Conservation (phyloP, 2,888 invertebrate species). For the Lycophotia porphyrea region DNA sequence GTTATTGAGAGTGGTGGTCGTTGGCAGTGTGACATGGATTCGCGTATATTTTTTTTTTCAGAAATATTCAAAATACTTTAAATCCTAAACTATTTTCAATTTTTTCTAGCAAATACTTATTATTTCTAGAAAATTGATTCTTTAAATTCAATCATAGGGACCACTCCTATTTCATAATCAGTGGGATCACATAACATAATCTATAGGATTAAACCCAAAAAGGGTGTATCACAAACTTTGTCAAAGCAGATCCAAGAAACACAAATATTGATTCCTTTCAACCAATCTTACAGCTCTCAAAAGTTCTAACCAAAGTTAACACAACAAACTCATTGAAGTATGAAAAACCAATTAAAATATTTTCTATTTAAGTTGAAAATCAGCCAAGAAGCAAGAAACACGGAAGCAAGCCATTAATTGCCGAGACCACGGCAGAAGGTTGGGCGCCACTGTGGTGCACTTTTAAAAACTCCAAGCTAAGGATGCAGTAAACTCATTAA, state of each 20-base stretch:
- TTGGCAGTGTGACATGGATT: neutral
- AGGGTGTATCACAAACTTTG: conserved; percentile 41
- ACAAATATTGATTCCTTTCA: conserved; percentile 57
- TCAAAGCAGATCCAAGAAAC: conserved; percentile 53
- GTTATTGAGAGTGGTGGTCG: conserved; percentile 69
- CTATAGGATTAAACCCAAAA: conserved; percentile 26
- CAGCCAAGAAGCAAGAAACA: conserved; percentile 65
- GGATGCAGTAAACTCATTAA: conserved; percentile 88
- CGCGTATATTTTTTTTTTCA: no score
- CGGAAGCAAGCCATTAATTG: conserved; percentile 80
- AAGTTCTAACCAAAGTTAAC: conserved; percentile 61
- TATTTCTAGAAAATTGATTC: neutral
- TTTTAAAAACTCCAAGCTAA: conserved; percentile 83
- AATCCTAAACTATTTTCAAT: neutral
- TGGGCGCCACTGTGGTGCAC: conserved; percentile 78
- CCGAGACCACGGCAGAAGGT: conserved; percentile 76
- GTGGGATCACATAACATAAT: conserved; percentile 20
- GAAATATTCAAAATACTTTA: neutral
- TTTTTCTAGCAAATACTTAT: neutral
- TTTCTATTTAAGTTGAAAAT: conserved; percentile 68
- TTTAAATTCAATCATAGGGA: neutral
- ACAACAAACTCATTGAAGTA: conserved; percentile 67
- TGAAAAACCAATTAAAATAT: conserved; percentile 73
- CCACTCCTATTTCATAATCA: conserved; percentile 11
- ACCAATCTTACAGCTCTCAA: conserved; percentile 50